These are phyloP conservation scores for Apeltes quadracus DNA, from an alignment of 2,113 vertebrate species.

Conservation along the genomic window DNA sequence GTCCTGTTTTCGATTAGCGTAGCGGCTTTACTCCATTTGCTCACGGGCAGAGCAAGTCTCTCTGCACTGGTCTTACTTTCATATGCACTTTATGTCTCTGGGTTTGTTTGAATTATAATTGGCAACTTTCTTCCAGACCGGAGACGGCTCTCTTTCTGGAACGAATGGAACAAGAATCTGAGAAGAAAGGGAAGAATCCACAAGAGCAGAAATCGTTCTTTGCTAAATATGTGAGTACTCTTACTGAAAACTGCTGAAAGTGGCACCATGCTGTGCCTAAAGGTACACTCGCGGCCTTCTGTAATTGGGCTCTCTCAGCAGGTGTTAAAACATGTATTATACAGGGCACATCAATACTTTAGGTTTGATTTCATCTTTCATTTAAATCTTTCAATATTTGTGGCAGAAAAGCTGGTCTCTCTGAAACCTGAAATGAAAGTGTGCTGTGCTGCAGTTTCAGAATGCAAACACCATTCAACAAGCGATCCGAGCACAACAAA, in stretches of 20 bases:
- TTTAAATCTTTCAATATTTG: background rate
- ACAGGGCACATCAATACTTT: background rate
- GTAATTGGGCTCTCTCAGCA: slow-evolving; percentile 10
- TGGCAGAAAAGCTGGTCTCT: background rate
- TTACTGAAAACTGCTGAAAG: background rate
- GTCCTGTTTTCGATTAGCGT: slow-evolving; percentile 1
- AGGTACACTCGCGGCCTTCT: background rate
- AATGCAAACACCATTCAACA: background rate
- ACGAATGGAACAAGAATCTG: slow-evolving; percentile 87
- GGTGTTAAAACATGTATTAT: background rate
- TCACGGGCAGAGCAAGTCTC: slow-evolving; percentile 4
- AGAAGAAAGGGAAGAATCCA: slow-evolving; percentile 91
- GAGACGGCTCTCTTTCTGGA: slow-evolving; percentile 89
- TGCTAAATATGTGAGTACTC: slow-evolving; percentile 90
- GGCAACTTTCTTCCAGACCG: slow-evolving; percentile 74
- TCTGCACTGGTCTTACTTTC: background rate
- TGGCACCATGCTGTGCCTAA: background rate
- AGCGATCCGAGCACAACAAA: no score
- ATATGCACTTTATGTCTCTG: background rate
- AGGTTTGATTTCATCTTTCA: background rate
- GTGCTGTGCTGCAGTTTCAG: background rate
- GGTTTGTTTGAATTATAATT: slow-evolving; percentile 41
- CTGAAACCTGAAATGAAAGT: background rate
- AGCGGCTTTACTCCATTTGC: slow-evolving; percentile 4
- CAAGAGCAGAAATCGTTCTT: slow-evolving; percentile 96